phyloP scores from a whole-genome alignment of 2,113 vertebrate species.

The Cyphomyrus plagiostoma region DNA sequence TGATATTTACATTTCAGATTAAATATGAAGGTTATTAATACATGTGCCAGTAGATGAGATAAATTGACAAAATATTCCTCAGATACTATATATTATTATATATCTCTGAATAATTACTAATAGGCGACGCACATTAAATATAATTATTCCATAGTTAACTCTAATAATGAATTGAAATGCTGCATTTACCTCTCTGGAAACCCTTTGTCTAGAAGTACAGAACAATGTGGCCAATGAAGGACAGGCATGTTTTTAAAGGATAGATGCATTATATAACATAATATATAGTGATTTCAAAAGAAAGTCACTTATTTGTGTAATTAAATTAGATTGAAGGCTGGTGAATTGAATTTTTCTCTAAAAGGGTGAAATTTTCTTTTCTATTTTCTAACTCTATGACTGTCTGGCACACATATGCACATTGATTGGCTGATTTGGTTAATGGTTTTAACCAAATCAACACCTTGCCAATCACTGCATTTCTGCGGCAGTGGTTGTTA shows the following conservation, averaged over 20 bases:
- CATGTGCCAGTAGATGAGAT: not conserved
- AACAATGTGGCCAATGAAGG: not conserved
- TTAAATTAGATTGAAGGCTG: not conserved
- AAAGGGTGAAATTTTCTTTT: not conserved
- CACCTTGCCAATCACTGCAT: not conserved
- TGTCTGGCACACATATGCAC: not conserved
- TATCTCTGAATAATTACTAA: not conserved
- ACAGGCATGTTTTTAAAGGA: not conserved
- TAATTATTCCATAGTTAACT: not conserved
- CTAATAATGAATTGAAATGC: not conserved
- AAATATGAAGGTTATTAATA: not conserved
- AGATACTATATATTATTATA: not conserved
- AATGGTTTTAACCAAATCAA: not conserved
- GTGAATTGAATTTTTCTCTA: not conserved
- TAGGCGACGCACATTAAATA: not conserved
- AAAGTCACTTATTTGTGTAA: not conserved
- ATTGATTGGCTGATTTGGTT: not conserved
- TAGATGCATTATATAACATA: not conserved
- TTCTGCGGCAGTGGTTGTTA: not conserved
- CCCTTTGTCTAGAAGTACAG: not conserved
- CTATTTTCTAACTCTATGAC: not conserved
- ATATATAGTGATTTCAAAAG: not conserved
- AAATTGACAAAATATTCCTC: not conserved
- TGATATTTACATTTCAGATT: conserved; percentile 6
- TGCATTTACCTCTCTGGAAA: not conserved